These are phyloP conservation scores for Pagrus major DNA, from an alignment of 2,113 vertebrate species.

Conservation along the genomic window DNA sequence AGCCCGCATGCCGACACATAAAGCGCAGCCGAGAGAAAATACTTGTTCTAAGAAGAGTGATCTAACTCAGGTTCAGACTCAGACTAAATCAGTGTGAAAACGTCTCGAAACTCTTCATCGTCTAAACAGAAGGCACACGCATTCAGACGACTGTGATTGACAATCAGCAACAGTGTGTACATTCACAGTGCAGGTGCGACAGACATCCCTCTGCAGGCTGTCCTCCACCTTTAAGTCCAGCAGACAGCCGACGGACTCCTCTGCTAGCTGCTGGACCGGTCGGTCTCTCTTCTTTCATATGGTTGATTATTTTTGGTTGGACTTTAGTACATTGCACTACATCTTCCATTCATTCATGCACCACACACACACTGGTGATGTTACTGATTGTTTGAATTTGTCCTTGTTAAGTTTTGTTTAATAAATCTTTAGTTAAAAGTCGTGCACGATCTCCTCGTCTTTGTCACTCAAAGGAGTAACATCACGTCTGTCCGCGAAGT, in stretches of 20 bases:
- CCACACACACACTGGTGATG: neutral
- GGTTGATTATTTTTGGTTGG: constrained; percentile 55
- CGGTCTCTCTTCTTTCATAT: constrained; percentile 10
- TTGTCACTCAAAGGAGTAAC: neutral
- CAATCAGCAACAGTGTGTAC: constrained; percentile 14
- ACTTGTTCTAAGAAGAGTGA: neutral
- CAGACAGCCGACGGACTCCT: constrained; percentile 1
- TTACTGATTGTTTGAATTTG: constrained; percentile 35
- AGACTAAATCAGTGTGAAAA: constrained; percentile 19
- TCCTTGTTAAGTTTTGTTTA: constrained; percentile 16
- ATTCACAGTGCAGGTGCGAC: constrained; percentile 51
- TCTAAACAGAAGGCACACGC: constrained; percentile 32
- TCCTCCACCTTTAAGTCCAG: constrained; percentile 15
- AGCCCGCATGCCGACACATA: neutral
- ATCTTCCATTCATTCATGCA: neutral
- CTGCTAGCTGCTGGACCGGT: constrained; percentile 5
- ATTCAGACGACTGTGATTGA: constrained; percentile 23
- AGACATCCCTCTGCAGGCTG: neutral
- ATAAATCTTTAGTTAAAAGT: constrained; percentile 47
- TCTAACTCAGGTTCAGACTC: constrained; percentile 15
- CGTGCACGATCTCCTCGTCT: neutral
- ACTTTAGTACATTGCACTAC: constrained; percentile 29
- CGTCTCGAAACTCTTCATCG: neutral
- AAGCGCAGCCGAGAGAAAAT: neutral
- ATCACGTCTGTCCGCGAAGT: neutral